Evolutionary conservation across 2,888 invertebrate species (phyloP).

Genomic region (Neoascia interrupta): DNA sequence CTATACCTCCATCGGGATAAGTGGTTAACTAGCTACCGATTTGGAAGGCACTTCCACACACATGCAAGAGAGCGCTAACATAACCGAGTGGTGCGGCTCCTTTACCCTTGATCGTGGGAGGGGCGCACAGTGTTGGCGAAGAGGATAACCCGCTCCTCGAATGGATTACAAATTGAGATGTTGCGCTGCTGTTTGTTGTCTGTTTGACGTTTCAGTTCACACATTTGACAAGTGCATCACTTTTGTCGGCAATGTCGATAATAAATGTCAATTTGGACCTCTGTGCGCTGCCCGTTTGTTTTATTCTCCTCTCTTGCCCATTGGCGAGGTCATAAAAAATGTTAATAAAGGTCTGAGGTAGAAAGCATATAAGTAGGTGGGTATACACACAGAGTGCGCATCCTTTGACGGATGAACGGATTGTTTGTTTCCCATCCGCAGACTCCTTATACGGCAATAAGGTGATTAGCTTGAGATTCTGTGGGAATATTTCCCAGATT

Average conservation of each 20-base stretch:
- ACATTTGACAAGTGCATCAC: slow-evolving; percentile 70
- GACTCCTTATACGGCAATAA: slow-evolving; percentile 60
- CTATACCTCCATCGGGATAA: slow-evolving; percentile 46
- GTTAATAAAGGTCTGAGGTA: slow-evolving; percentile 38
- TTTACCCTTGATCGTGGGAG: no score
- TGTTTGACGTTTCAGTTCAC: slow-evolving; percentile 68
- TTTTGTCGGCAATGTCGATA: slow-evolving; percentile 52
- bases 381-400: slow-evolving; percentile 26
- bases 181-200: slow-evolving; percentile 41
- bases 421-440: slow-evolving; percentile 37
- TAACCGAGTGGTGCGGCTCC: not conserved
- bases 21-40: slow-evolving; percentile 67
- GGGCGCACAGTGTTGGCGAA: no score
- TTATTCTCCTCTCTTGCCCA: slow-evolving; percentile 13
- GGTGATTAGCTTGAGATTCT: slow-evolving; percentile 54
- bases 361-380: slow-evolving; percentile 18
- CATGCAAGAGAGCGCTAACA: not conserved
- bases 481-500: slow-evolving; percentile 47
- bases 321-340: slow-evolving; percentile 44
- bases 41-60: slow-evolving; percentile 12
- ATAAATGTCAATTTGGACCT: slow-evolving; percentile 55
- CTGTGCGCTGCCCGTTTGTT: slow-evolving; percentile 39
- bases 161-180: slow-evolving; percentile 54
- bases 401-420: slow-evolving; percentile 50
- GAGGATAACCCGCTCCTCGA: no score